Evolutionary conservation across 2,888 invertebrate species (phyloP), one percentile per base, ranked within the genome.

Genomic region (Cephus sareptanus): DNA sequence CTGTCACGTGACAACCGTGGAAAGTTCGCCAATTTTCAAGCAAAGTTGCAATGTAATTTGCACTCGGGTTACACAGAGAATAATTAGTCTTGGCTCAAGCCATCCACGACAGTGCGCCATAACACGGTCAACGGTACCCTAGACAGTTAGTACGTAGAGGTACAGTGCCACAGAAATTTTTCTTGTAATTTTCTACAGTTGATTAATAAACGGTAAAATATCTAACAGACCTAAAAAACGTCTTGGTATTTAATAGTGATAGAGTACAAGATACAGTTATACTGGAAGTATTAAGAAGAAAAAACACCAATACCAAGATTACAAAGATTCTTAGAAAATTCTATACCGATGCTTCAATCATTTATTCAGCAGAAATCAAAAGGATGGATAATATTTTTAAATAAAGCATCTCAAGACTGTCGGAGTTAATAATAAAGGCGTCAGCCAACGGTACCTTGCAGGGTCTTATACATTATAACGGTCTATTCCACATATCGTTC

Each of bases 401-500:
- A 56, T 56, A 23, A 56, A 23, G 9, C 23, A 56, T 56, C 23
- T 9, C 56, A 23, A 56, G 23, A 56, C 9, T 23, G 56, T 71
- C 31, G 9, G 12, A 71, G 15, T 71, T 12, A 33, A 31, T 71
- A 33, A 71, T 71, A 31, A 71, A 71, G 9, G 31, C 30, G 40
- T 15, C 23, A 30, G 74, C 77, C 78, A 82, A 81, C 82, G 82
- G 85, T 85, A 85, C 75, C 76, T 76, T 69, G 23, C 56, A 56
- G 76, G 74, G 74, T 73, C 75, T 77, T 73, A 75, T 68, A 34
- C 79, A 74, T 76, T 81, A 80, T 87, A 87, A 87, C 86, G 87
- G 84, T 86, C 81, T 86, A 85, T 82, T 85, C 84, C 80, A 87
- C 81, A 85, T 87, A 82, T 83, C 77, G 75, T 30, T 68, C 56